Evolutionary conservation across 2,888 invertebrate genomes (phyloP).

Genomic region (Panzeria rudis): DNA sequence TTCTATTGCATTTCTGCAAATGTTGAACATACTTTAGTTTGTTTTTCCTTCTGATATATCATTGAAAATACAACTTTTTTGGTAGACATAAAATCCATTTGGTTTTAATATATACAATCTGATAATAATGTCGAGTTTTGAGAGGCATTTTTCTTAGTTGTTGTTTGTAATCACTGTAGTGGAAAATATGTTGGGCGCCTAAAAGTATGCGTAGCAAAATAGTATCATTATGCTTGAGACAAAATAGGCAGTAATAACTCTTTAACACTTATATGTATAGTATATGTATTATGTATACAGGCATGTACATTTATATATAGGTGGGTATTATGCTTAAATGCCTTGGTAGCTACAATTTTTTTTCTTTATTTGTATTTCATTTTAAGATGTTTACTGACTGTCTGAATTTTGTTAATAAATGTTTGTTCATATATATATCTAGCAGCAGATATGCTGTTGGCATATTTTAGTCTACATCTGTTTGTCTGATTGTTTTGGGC

Average conservation of each 20-base stretch:
- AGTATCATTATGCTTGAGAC: not conserved
- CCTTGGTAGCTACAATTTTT: not conserved
- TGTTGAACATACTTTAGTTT: conserved; percentile 7
- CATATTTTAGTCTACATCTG: not conserved
- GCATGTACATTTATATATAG: no score
- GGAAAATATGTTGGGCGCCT: conserved; percentile 46
- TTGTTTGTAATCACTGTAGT: conserved; percentile 10
- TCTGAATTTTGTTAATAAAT: not conserved
- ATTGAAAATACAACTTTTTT: no score
- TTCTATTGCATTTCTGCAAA: not conserved
- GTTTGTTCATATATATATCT: not conserved
- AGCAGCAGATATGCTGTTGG: conserved; percentile 11
- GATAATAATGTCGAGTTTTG: not conserved
- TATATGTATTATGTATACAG: no score
- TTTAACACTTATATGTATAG: conserved; percentile 10
- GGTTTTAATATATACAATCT: not conserved
- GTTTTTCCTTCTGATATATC: not conserved
- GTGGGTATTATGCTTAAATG: not conserved
- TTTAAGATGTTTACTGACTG: conserved; percentile 4
- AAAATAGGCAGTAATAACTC: conserved; percentile 32
- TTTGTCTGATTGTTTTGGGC: not conserved
- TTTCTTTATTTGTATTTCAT: not conserved
- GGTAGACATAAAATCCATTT: conserved; percentile 18
- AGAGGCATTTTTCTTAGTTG: not conserved
- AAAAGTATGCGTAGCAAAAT: conserved; percentile 38